Conservation (phyloP, 2,113 vertebrate species). For the Alces alces region DNA sequence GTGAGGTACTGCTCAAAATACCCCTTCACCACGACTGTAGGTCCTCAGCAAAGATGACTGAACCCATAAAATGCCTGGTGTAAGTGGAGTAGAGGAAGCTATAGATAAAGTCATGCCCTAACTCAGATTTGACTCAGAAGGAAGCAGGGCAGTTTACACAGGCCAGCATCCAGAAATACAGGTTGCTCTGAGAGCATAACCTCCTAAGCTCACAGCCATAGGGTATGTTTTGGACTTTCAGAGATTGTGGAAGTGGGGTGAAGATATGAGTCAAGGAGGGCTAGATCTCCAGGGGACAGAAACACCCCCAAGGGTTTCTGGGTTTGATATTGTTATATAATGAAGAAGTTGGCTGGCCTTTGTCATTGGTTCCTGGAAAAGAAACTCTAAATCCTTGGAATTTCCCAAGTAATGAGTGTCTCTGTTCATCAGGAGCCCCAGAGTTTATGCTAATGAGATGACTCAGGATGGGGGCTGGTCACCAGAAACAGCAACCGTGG, state of each 20-base stretch:
- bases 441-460: background rate
- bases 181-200: accelerated
- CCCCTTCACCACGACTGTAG: accelerated
- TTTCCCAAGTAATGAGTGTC: background rate
- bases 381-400: background rate
- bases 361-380: background rate
- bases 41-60: background rate
- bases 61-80: background rate
- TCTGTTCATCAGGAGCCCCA: background rate
- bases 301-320: background rate
- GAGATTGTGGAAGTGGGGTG: background rate
- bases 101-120: accelerated
- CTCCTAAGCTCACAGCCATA: too few relatives aligned
- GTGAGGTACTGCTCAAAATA: accelerated
- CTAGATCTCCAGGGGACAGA: background rate
- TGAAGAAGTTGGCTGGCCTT: background rate
- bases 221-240: background rate
- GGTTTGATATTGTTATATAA: background rate
- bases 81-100: background rate
- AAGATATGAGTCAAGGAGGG: background rate
- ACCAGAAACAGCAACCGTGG: background rate
- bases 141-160: background rate
- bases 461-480: background rate
- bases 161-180: background rate
- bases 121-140: background rate